Evolutionary conservation across 1,140 invertebrate species (phyloP).

Genomic region (Caenorhabditis latens): DNA sequence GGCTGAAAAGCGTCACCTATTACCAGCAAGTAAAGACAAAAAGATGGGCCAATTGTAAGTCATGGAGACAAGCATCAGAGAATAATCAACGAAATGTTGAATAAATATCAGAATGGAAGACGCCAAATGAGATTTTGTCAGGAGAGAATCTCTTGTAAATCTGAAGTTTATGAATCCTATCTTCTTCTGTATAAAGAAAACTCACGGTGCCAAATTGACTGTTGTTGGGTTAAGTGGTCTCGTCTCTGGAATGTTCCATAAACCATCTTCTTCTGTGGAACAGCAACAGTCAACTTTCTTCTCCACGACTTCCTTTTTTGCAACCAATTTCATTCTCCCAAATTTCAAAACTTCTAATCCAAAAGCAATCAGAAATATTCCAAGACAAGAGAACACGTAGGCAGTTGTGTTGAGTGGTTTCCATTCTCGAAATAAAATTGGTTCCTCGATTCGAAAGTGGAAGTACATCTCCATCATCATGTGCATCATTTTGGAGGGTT

Average conservation of each 20-base stretch:
- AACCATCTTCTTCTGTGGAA: constrained; percentile 37
- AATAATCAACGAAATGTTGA: constrained; percentile 40
- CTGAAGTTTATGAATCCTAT: not conserved
- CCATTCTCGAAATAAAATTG: constrained; percentile 39
- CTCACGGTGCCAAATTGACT: constrained; percentile 9
- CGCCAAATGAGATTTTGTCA: not conserved
- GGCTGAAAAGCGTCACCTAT: no score
- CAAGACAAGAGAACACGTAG: constrained; percentile 25
- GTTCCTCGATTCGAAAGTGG: constrained; percentile 42
- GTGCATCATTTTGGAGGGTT: constrained; percentile 9
- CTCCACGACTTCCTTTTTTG: not conserved
- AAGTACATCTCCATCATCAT: constrained; percentile 50
- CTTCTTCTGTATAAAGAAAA: no score
- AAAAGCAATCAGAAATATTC: constrained; percentile 31
- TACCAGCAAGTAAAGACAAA: constrained; percentile 15
- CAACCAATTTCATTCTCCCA: not conserved
- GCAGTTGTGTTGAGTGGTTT: constrained; percentile 26
- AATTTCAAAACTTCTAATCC: constrained; percentile 15
- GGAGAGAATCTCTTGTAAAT: constrained; percentile 1
- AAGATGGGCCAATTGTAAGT: constrained; percentile 43
- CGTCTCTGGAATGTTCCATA: constrained; percentile 42
- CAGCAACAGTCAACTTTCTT: constrained; percentile 39
- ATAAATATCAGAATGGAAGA: constrained; percentile 23
- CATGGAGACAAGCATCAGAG: constrained; percentile 27
- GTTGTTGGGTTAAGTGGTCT: not conserved